Conservation (phyloP, 2,888 invertebrate species). For the Flexamia atlantica region DNA sequence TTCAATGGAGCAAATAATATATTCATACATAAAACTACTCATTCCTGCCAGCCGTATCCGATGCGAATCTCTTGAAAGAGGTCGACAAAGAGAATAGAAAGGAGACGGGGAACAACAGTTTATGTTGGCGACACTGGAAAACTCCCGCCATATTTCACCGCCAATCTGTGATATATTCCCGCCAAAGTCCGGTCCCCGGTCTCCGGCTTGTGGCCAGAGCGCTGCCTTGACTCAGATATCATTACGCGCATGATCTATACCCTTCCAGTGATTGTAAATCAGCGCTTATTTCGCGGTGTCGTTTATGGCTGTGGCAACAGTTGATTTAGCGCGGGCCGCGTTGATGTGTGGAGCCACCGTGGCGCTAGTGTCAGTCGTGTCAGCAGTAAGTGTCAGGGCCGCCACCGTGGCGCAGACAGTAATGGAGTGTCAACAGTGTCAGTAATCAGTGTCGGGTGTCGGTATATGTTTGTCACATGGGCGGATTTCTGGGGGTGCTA, state of each 20-base stretch:
- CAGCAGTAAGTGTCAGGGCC: neutral
- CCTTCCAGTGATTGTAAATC: constrained; percentile 32
- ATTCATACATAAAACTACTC: too few relatives aligned
- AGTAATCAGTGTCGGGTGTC: too few relatives aligned
- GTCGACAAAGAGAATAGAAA: constrained; percentile 15
- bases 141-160: constrained; percentile 52
- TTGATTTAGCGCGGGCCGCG: constrained; percentile 1
- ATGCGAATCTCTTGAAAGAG: constrained; percentile 30
- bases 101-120: constrained; percentile 31
- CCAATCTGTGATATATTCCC: constrained; percentile 59
- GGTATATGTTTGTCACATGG: too few relatives aligned
- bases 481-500: too few relatives aligned
- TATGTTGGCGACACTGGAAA: constrained; percentile 32
- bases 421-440: too few relatives aligned
- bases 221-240: constrained; percentile 45
- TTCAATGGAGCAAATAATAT: too few relatives aligned
- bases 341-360: constrained; percentile 31
- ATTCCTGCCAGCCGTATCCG: neutral
- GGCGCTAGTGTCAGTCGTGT: constrained; percentile 8
- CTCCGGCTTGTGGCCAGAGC: too few relatives aligned
- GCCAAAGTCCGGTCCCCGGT: neutral
- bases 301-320: constrained; percentile 17
- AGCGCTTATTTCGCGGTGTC: constrained; percentile 41
- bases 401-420: too few relatives aligned
- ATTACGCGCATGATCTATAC: constrained; percentile 43